Percentiles rank a stretch among this genome's conserved stretches.
Conservation (phyloP, 2,888 invertebrate species). For the Amphimallon solstitiale region DNA sequence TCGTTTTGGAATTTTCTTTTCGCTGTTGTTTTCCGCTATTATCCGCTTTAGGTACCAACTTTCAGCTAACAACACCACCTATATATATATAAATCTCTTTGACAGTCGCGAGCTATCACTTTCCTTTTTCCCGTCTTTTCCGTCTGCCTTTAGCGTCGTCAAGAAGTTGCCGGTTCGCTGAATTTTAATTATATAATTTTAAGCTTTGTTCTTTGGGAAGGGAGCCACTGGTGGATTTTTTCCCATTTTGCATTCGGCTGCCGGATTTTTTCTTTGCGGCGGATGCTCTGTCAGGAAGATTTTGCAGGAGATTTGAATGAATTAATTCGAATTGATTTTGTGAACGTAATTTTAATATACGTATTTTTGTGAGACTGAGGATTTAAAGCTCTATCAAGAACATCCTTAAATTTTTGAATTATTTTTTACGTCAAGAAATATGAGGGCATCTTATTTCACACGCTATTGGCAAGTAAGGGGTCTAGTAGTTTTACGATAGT, state of each 20-base stretch:
- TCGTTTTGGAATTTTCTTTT: neutral
- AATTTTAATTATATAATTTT: slow-evolving; percentile 40
- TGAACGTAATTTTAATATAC: neutral
- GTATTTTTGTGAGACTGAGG: too few species aligned
- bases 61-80: slow-evolving; percentile 26
- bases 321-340: slow-evolving; percentile 29
- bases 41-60: slow-evolving; percentile 7
- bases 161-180: slow-evolving; percentile 33
- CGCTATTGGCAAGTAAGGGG: too few species aligned
- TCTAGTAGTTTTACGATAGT: too few species aligned
- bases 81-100: slow-evolving; percentile 35
- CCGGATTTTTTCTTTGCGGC: too few species aligned
- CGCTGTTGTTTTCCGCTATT: neutral
- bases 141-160: slow-evolving; percentile 1
- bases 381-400: too few species aligned
- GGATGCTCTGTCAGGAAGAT: neutral
- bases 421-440: too few species aligned
- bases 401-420: too few species aligned
- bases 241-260: neutral
- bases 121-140: slow-evolving; percentile 1
- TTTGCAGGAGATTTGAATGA: slow-evolving; percentile 23
- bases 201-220: slow-evolving; percentile 37
- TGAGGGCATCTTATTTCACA: too few species aligned
- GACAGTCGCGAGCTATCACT: slow-evolving; percentile 20
- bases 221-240: slow-evolving; percentile 2